Evolutionary conservation across 2,113 vertebrate genomes (phyloP).

Genomic region (Labeo rohita): DNA sequence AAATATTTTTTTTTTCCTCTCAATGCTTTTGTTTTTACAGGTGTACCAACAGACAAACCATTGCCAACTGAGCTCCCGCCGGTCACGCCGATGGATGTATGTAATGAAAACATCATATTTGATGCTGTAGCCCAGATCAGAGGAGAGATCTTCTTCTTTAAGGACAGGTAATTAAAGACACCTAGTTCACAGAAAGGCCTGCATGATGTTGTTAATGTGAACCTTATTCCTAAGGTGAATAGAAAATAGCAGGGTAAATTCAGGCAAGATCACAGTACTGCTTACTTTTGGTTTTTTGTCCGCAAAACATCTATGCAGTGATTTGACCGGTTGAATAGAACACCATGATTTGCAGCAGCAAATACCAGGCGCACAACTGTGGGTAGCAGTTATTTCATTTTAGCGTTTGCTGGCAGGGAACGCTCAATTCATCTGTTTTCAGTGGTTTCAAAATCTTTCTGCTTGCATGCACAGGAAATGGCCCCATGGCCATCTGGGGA

Average conservation of each 20-base stretch:
- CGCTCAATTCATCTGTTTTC: conserved; percentile 18
- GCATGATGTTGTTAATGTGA: background rate
- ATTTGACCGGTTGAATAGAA: background rate
- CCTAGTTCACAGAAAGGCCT: background rate
- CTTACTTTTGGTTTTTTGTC: background rate
- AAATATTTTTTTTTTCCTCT: background rate
- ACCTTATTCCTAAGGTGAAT: background rate
- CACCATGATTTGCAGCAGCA: background rate
- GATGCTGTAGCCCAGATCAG: conserved; percentile 92
- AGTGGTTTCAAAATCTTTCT: conserved; percentile 26
- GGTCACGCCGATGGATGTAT: conserved; percentile 91
- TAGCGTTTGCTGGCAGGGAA: background rate
- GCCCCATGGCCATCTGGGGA: background rate
- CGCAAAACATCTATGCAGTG: background rate
- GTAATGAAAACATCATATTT: conserved; percentile 86
- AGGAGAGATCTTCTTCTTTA: conserved; percentile 97
- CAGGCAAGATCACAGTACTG: background rate
- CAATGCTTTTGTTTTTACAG: conserved; percentile 66
- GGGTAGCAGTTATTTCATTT: conserved; percentile 18
- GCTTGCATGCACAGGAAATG: conserved; percentile 34
- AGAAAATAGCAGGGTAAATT: background rate
- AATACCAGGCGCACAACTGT: background rate
- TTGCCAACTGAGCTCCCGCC: conserved; percentile 86
- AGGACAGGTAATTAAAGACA: conserved; percentile 84
- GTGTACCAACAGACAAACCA: conserved; percentile 77